Evolutionary conservation across 1,140 invertebrate species (phyloP).

Genomic region (Mamestra configurata): DNA sequence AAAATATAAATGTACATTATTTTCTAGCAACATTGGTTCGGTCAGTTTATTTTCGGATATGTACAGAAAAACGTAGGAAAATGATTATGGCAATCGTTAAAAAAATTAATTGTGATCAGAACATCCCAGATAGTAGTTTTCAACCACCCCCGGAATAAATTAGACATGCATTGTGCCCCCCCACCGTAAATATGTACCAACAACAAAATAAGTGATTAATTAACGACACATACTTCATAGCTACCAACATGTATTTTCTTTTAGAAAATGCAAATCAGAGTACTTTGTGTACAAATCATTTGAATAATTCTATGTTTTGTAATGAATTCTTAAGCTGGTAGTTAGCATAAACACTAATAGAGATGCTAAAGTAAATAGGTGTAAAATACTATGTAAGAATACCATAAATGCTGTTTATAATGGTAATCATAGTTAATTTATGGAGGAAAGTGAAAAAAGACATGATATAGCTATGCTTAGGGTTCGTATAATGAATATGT

Average conservation of each 20-base stretch:
- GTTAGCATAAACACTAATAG: conserved; percentile 42
- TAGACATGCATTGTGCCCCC: neutral
- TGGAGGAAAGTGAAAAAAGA: neutral
- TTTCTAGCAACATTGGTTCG: too few species aligned
- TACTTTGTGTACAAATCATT: conserved; percentile 5
- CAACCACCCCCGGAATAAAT: neutral
- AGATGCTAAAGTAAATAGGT: conserved; percentile 24
- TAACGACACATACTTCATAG: neutral
- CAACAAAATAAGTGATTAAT: neutral
- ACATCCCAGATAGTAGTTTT: too few species aligned
- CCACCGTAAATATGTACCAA: neutral
- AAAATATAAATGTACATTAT: too few species aligned
- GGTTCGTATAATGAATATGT: conserved; percentile 19
- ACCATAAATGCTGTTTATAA: conserved; percentile 16
- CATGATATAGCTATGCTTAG: conserved; percentile 9
- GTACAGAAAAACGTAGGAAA: too few species aligned
- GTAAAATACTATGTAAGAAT: conserved; percentile 41
- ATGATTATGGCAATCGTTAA: too few species aligned
- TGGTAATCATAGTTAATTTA: conserved; percentile 37
- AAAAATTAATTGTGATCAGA: too few species aligned
- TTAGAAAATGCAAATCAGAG: conserved; percentile 16
- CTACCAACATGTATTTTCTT: neutral
- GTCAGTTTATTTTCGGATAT: too few species aligned
- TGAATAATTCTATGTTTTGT: conserved; percentile 23
- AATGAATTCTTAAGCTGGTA: conserved; percentile 21